Evolutionary conservation across 2,113 vertebrate species (phyloP).

Genomic region (Lucifuga dentata): DNA sequence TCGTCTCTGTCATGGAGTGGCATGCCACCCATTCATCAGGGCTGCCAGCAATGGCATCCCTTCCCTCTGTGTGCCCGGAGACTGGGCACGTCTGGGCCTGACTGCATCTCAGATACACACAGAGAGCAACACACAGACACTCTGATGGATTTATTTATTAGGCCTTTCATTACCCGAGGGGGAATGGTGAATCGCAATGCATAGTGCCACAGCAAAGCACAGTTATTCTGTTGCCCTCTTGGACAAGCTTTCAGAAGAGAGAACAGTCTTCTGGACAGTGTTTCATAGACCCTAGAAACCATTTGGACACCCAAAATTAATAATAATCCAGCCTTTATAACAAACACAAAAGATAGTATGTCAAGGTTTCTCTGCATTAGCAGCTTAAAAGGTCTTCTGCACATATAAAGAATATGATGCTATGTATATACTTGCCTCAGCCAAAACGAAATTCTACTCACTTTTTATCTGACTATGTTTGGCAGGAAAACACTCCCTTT

Average conservation of each 20-base stretch:
- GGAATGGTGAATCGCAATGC: slow-evolving; percentile 82
- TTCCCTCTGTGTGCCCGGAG: slow-evolving; percentile 81
- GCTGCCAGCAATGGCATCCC: slow-evolving; percentile 82
- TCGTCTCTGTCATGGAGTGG: slow-evolving; percentile 86
- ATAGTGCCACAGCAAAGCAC: slow-evolving; percentile 73
- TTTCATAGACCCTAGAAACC: slow-evolving; percentile 49
- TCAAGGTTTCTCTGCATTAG: slow-evolving; percentile 34
- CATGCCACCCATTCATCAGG: slow-evolving; percentile 86
- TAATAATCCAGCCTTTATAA: slow-evolving; percentile 38
- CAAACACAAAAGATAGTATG: slow-evolving; percentile 17
- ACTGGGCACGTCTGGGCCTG: slow-evolving; percentile 79
- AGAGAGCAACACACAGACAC: slow-evolving; percentile 77
- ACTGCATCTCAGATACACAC: slow-evolving; percentile 83
- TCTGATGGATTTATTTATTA: slow-evolving; percentile 87
- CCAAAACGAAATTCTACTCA: slow-evolving; percentile 38
- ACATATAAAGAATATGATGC: slow-evolving; percentile 21
- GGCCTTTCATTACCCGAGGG: slow-evolving; percentile 83
- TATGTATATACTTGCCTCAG: slow-evolving; percentile 14
- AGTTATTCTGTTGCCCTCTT: slow-evolving; percentile 68
- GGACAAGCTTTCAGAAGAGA: slow-evolving; percentile 63
- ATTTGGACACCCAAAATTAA: slow-evolving; percentile 50
- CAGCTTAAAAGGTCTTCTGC: slow-evolving; percentile 40
- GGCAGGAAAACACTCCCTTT: slow-evolving; percentile 38
- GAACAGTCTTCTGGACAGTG: slow-evolving; percentile 37
- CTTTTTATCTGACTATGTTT: slow-evolving; percentile 53